phyloP scores from a whole-genome alignment of 2,113 vertebrate species.

The Hemibates koningsi region DNA sequence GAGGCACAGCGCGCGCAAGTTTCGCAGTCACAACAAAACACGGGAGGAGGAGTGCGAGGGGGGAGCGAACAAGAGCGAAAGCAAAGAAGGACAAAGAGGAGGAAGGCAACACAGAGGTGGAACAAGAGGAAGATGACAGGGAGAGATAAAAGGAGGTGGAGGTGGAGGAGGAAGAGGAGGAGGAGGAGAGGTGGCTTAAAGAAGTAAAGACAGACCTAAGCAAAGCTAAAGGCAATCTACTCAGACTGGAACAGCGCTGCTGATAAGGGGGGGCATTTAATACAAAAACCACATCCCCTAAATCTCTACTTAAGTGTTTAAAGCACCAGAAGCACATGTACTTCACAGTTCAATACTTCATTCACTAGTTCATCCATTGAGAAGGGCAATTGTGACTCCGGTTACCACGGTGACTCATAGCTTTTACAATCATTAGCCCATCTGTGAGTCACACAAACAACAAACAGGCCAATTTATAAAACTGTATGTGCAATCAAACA shows the following conservation, averaged over 20 bases:
- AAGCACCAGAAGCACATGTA: not conserved
- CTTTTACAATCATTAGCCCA: constrained; percentile 35
- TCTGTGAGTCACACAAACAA: constrained; percentile 25
- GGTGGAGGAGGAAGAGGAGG: not conserved
- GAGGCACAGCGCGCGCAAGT: constrained; percentile 15
- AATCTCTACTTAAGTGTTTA: not conserved
- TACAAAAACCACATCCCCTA: not conserved
- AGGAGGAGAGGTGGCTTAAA: not conserved
- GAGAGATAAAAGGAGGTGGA: not conserved
- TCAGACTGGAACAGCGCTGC: not conserved
- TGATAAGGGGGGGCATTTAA: not conserved
- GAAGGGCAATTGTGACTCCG: not conserved
- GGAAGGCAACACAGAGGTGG: constrained; percentile 33
- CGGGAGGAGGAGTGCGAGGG: constrained; percentile 19
- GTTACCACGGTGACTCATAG: constrained; percentile 41
- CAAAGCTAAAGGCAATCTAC: not conserved
- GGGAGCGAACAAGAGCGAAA: not conserved
- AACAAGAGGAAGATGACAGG: constrained; percentile 39
- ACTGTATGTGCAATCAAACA: constrained; percentile 6
- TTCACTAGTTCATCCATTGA: constrained; percentile 31
- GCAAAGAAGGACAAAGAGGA: constrained; percentile 23
- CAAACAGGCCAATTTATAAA: constrained; percentile 5
- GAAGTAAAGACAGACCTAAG: not conserved
- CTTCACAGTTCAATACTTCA: constrained; percentile 1
- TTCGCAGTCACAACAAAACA: constrained; percentile 47